Evolutionary conservation across 2,113 vertebrate species (phyloP).

Genomic region (Jacana jacana): DNA sequence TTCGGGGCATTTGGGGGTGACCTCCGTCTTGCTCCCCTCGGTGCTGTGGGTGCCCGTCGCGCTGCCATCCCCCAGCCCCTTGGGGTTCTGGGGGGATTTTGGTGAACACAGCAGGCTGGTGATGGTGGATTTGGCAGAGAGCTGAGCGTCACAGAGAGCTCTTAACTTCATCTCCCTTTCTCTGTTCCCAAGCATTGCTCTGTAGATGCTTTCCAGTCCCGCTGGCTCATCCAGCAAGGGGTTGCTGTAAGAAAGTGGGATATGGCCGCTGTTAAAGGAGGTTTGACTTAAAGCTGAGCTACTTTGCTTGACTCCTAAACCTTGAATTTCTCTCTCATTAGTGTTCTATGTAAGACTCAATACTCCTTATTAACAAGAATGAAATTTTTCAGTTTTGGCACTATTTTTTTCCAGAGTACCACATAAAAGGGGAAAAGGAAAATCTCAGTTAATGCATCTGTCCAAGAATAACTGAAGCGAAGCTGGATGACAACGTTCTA

Average conservation of each 20-base stretch:
- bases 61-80: neutral
- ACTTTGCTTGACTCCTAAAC: neutral
- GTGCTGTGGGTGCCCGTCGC: neutral
- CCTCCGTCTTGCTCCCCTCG: conserved; percentile 11
- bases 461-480: neutral
- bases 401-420: conserved; percentile 14
- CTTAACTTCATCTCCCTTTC: conserved; percentile 32
- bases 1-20: neutral
- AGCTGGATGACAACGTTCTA: neutral
- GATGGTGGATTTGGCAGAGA: conserved; percentile 5
- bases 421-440: neutral
- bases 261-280: neutral
- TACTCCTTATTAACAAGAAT: conserved; percentile 64
- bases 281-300: neutral
- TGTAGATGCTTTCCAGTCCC: neutral
- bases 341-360: conserved; percentile 55
- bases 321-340: neutral
- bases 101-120: neutral
- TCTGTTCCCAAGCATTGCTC: neutral
- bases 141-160: neutral
- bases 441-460: neutral
- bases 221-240: conserved; percentile 36
- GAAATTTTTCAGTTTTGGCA: conserved; percentile 50
- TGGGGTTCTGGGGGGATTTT: conserved; percentile 32
- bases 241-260: neutral